A percentile compares a stretch with the other conserved stretches of the same genome.
Conservation (phyloP, 1,140 invertebrate species). For the Palaemon carinicauda region DNA sequence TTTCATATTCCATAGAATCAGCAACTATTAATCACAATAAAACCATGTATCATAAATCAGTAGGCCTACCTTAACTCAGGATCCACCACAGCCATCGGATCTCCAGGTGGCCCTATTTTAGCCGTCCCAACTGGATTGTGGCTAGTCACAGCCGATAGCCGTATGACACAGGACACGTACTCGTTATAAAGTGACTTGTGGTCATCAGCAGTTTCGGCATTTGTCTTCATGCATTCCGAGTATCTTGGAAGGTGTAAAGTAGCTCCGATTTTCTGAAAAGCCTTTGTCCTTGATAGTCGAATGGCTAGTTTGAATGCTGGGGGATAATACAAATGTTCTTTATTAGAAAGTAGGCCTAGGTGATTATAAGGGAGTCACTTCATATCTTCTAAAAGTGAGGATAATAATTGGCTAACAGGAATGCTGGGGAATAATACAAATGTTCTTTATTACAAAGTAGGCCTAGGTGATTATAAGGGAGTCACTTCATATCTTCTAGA, state of each 20-base stretch:
- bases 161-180: slow-evolving; percentile 75
- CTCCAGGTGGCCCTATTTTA: slow-evolving; percentile 68
- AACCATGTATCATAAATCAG: neutral
- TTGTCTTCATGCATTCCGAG: slow-evolving; percentile 61
- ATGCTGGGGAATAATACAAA: too few species aligned
- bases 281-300: slow-evolving; percentile 68
- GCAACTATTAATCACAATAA: neutral
- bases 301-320: slow-evolving; percentile 72
- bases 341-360: too few species aligned
- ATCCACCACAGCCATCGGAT: slow-evolving; percentile 69
- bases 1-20: neutral
- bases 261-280: slow-evolving; percentile 72
- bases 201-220: neutral
- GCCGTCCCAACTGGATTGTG: slow-evolving; percentile 77
- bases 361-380: too few species aligned
- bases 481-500: too few species aligned
- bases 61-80: slow-evolving; percentile 67
- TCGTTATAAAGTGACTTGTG: slow-evolving; percentile 29
- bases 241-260: slow-evolving; percentile 72
- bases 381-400: too few species aligned
- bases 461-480: too few species aligned
- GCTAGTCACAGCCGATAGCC: slow-evolving; percentile 72
- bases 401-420: too few species aligned
- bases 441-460: too few species aligned
- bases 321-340: too few species aligned